Evolutionary conservation across 2,888 invertebrate genomes (phyloP).

Genomic region (Oxytorus armatus): DNA sequence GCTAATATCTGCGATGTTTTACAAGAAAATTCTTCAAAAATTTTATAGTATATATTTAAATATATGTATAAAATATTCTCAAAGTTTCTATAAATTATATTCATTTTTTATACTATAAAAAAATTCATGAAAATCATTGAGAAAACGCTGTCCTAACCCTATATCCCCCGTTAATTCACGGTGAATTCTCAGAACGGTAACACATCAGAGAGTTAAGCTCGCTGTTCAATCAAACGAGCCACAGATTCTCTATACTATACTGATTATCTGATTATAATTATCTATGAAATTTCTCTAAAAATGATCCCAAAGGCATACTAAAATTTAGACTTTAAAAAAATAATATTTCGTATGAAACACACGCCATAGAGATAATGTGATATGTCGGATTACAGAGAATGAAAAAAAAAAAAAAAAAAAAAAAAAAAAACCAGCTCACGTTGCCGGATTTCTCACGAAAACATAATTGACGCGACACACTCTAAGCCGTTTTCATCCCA

Average conservation of each 20-base stretch:
- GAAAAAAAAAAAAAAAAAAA: background rate
- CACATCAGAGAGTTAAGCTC: constrained; percentile 1
- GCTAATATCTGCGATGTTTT: too few relatives aligned
- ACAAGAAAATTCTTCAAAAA: too few relatives aligned
- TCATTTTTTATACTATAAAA: too few relatives aligned
- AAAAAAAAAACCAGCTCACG: background rate
- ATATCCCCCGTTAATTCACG: too few relatives aligned
- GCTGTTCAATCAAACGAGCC: constrained; percentile 1
- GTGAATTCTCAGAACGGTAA: too few relatives aligned
- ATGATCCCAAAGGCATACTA: background rate
- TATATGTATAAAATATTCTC: too few relatives aligned
- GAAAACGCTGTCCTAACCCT: too few relatives aligned
- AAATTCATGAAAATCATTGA: too few relatives aligned
- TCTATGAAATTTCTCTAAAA: constrained; percentile 6
- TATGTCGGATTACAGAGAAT: background rate
- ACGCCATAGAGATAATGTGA: background rate
- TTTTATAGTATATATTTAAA: too few relatives aligned
- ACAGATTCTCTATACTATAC: constrained; percentile 3
- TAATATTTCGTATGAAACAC: background rate
- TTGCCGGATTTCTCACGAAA: background rate
- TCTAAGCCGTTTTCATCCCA: background rate
- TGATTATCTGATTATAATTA: background rate
- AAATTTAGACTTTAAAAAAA: background rate
- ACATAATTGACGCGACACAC: background rate
- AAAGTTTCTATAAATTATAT: too few relatives aligned